Evolutionary conservation across 2,797 vertebrate genomes (phyloP).

Genomic region (Sparus aurata): DNA sequence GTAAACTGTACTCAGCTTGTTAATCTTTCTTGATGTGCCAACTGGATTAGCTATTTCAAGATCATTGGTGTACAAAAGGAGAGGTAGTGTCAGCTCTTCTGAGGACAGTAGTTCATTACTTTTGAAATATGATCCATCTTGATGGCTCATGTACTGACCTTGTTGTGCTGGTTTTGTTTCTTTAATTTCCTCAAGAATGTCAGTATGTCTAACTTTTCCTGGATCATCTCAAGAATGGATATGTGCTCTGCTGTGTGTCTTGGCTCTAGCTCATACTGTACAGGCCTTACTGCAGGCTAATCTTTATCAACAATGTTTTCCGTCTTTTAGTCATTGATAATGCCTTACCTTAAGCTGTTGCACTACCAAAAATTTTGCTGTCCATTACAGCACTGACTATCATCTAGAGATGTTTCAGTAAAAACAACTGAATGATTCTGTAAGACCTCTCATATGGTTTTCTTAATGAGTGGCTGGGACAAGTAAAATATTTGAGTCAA

Average conservation of each 20-base stretch:
- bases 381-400: constrained; percentile 21
- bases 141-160: not conserved
- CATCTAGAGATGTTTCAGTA: constrained; percentile 10
- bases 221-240: constrained; percentile 23
- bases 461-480: constrained; percentile 12
- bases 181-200: constrained; percentile 1
- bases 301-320: constrained; percentile 30
- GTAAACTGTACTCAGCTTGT: not conserved
- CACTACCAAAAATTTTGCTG: constrained; percentile 21
- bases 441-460: not conserved
- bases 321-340: constrained; percentile 20
- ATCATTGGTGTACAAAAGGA: constrained; percentile 26
- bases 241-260: constrained; percentile 9
- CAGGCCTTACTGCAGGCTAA: constrained; percentile 32
- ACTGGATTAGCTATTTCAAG: constrained; percentile 29
- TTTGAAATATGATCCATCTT: constrained; percentile 18
- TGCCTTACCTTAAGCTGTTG: constrained; percentile 3
- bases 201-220: constrained; percentile 16
- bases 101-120: not conserved
- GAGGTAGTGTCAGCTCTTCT: not conserved
- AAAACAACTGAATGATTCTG: not conserved
- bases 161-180: constrained; percentile 9
- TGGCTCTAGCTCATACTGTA: constrained; percentile 9
- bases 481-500: constrained; percentile 26
- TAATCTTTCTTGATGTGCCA: not conserved